These are phyloP conservation scores for Cantharis flavilabris DNA, from an alignment of 2,888 invertebrate genomes.

Conservation along the genomic window DNA sequence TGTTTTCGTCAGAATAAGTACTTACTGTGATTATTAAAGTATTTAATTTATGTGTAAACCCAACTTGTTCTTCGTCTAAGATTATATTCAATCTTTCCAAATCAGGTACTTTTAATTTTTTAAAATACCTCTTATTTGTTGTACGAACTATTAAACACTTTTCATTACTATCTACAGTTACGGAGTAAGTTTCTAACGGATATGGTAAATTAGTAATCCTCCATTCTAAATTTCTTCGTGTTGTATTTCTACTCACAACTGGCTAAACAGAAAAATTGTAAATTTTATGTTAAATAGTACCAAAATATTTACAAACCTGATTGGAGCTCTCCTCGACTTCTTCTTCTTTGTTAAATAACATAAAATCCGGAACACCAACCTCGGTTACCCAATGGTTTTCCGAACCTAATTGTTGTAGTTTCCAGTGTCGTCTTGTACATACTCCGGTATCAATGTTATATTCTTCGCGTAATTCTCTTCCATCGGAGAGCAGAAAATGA, in stretches of 20 bases:
- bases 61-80: constrained; percentile 67
- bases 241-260: constrained; percentile 69
- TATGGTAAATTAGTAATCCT: constrained; percentile 80
- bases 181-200: constrained; percentile 70
- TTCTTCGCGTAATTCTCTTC: neutral
- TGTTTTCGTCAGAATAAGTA: constrained; percentile 14
- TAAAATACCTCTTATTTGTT: constrained; percentile 81
- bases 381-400: neutral
- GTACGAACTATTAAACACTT: constrained; percentile 72
- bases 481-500: neutral
- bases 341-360: neutral
- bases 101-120: constrained; percentile 72
- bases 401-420: neutral
- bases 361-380: neutral
- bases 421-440: neutral
- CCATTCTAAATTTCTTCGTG: constrained; percentile 80
- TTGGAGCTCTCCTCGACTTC: neutral
- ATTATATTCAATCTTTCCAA: constrained; percentile 66
- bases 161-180: constrained; percentile 67
- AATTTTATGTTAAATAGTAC: neutral
- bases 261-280: constrained; percentile 63
- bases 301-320: neutral
- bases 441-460: neutral
- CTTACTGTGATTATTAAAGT: constrained; percentile 77
- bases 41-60: constrained; percentile 72